Percentiles rank a stretch among this genome's conserved stretches.
These are phyloP conservation scores for Laticauda colubrina DNA, from an alignment of 2,113 vertebrate genomes.

Conservation along the genomic window DNA sequence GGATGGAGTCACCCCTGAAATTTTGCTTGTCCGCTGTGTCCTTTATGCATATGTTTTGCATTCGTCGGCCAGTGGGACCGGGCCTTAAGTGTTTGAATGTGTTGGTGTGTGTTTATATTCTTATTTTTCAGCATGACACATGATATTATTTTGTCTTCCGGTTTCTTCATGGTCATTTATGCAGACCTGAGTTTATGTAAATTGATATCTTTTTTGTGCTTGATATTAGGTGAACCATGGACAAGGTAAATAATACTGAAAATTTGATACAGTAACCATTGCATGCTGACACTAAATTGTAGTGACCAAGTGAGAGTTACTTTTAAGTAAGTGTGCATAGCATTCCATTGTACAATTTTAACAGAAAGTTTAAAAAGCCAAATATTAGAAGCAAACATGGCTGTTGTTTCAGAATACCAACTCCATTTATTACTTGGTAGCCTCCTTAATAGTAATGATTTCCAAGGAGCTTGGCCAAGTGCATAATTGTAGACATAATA, in stretches of 20 bases:
- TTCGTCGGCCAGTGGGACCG: too few species aligned
- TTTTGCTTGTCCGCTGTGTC: too few species aligned
- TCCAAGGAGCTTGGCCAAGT: neutral
- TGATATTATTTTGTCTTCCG: neutral
- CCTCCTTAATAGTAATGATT: neutral
- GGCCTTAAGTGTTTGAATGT: neutral
- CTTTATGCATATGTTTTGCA: too few species aligned
- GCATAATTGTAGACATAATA: neutral
- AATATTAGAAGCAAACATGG: neutral
- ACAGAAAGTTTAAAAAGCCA: neutral
- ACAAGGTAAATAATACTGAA: neutral
- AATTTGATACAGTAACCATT: neutral
- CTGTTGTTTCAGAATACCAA: neutral
- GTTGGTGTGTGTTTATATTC: neutral
- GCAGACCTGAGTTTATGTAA: neutral
- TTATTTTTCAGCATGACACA: neutral
- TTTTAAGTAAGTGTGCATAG: neutral
- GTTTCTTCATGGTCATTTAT: neutral
- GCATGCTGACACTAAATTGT: neutral
- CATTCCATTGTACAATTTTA: neutral
- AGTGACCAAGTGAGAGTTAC: neutral
- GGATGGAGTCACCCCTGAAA: too few species aligned
- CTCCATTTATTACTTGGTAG: neutral
- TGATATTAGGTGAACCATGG: neutral
- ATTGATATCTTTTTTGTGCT: neutral